Conservation (phyloP, 2,113 vertebrate species). For the Megaceryle maxima region DNA sequence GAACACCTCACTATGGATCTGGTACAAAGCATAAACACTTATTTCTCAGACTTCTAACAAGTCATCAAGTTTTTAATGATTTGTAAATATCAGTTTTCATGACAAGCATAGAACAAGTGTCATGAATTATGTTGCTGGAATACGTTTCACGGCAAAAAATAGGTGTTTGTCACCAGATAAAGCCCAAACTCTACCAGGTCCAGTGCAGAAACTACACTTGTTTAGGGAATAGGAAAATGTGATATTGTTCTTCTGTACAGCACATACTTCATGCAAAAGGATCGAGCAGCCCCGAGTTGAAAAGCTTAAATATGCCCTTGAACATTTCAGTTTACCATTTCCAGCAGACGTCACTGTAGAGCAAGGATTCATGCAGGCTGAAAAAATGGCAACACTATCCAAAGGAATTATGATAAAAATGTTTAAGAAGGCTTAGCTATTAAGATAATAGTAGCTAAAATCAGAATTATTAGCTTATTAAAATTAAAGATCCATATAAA, state of each 20-base stretch:
- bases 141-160: neutral
- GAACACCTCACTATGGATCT: constrained; percentile 11
- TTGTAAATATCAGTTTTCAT: constrained; percentile 30
- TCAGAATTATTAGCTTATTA: constrained; percentile 74
- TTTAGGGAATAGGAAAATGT: neutral
- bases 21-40: constrained; percentile 25
- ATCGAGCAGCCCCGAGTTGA: neutral
- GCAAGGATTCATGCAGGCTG: constrained; percentile 10
- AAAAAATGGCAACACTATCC: constrained; percentile 37
- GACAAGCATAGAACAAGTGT: neutral
- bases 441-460: constrained; percentile 74
- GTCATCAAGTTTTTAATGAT: neutral
- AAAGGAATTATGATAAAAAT: constrained; percentile 66
- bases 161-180: neutral
- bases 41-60: neutral
- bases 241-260: neutral
- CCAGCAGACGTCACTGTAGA: constrained; percentile 24
- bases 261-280: neutral
- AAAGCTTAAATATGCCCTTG: constrained; percentile 19
- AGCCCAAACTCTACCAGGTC: constrained; percentile 1
- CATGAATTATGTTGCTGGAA: neutral
- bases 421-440: constrained; percentile 69
- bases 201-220: neutral
- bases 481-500: constrained; percentile 73
- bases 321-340: constrained; percentile 20